Evolutionary conservation across 2,888 invertebrate species (phyloP), one percentile per base, ranked within the genome.

Genomic region (Protonemura montana): DNA sequence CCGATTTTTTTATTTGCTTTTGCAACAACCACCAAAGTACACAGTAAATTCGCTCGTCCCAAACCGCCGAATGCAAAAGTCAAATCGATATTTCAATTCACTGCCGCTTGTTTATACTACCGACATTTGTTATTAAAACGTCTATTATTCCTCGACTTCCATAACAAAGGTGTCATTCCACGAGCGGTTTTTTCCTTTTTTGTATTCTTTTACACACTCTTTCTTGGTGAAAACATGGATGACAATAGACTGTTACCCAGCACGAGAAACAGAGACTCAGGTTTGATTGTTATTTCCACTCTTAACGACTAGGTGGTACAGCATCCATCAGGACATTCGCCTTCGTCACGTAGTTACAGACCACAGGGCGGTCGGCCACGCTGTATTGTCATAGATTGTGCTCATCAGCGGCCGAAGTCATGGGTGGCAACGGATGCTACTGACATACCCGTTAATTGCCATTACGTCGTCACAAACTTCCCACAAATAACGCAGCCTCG

Each of bases 41-140:
- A n/a, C n/a, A n/a, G n/a, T n/a, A n/a, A n/a, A n/a, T n/a, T n/a
- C n/a, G n/a, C n/a, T n/a, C n/a, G n/a, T n/a, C n/a, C n/a, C n/a
- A 7, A 59, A 10, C 59, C 59, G 21, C 16, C 59, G 59, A n/a
- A 21, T 21, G 59, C 59, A 3, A 59, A 59, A 59, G 59, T 59
- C 59, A 59, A 35, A 59, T 59, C 59, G 59, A 59, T 59, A 59
- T 59, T 59, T 59, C 59, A 59, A 59, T 59, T 35, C 59, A 59
- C 7, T 21, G 35, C 59, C 59, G 59, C 59, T 59, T 59, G 59
- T 59, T 59, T 10, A 59, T 59, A 59, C 21, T 59, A 2, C 1
- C 59, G 21, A 59, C 59, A 59, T 59, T 59, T 59, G 59, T 59
- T 59, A 59, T 59, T 59, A 59, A 59, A 59, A 59, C 59, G 13